Evolutionary conservation across 2,888 invertebrate genomes (phyloP), one percentile per base, ranked within the genome.

Genomic region (Sinhomidia bicolor): DNA sequence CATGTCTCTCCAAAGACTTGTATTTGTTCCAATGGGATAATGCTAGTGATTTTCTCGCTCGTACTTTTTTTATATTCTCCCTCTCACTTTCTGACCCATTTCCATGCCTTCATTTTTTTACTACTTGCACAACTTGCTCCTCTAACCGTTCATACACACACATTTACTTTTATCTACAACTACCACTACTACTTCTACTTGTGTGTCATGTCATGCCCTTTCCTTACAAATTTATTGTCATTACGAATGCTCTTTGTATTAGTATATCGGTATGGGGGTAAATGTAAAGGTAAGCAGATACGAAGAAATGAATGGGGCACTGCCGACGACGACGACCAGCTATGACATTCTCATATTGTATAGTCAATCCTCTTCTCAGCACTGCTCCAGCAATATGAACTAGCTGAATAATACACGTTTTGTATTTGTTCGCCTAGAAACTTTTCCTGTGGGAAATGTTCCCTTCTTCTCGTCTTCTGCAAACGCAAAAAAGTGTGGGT

Each of bases 221-320:
- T 68, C 32, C 78, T 78, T 51, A 65, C 78, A 85, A 85, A 85
- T 85, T 62, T 85, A 85, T 85, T 85, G 54, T 78, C 74, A 78
- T 85, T 85, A 76, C 41, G 60, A 74, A 60, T 76, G 84, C 74
- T 60, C 74, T 71, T 71, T 74, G 47, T 74, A 74, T 71, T 20
- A 29, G 20, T 44, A 2, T 41, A 44, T 29, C 7, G 23, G 41
- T 71, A 44, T 1, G n/a, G 23, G 51, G 47, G 74, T 74, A 74
- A 47, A 41, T 20, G 10, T 44, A 44, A 23, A 44, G 41, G 14
- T 23, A 26, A 74, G 74, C 36, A 36, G 17, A 9, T 20, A n/a
- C 5, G 74, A 74, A n/a, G 26, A 36, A 26, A 47, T 26, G 26
- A 23, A 47, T 3, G 44, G n/a, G n/a, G n/a, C n/a, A n/a, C n/a